A percentile compares a stretch with the other conserved stretches of the same genome.
phyloP scores from a whole-genome alignment of 2,888 invertebrate genomes.

The Plagiodera versicolora region DNA sequence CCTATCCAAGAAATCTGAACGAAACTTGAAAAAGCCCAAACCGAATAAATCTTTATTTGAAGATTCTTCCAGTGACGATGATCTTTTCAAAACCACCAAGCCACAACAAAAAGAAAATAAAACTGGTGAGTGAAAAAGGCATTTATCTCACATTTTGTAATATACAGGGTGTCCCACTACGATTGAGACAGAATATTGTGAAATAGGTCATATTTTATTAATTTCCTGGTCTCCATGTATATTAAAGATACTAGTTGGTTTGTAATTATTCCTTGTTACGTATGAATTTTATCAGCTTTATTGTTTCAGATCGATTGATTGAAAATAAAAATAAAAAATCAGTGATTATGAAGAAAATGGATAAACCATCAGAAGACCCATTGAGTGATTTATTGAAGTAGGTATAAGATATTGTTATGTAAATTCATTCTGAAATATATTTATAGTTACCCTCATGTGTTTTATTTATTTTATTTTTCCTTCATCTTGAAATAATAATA shows the following conservation, averaged over 20 bases:
- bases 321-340: background rate
- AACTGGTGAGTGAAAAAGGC: constrained; percentile 23
- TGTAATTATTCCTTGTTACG: too few species aligned
- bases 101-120: constrained; percentile 11
- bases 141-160: too few species aligned
- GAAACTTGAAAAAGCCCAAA: background rate
- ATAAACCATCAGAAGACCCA: background rate
- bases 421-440: background rate
- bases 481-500: too few species aligned
- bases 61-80: constrained; percentile 45
- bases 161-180: too few species aligned
- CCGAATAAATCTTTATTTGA: constrained; percentile 41
- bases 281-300: background rate
- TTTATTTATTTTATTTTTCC: too few species aligned
- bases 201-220: too few species aligned
- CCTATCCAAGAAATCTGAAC: background rate
- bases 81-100: constrained; percentile 37
- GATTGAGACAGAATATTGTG: too few species aligned
- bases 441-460: too few species aligned
- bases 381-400: background rate
- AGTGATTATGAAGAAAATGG: background rate
- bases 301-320: background rate
- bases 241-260: too few species aligned
- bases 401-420: background rate
- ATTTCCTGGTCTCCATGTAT: too few species aligned